Conservation (phyloP, 2,888 invertebrate genomes). For the Pediacus dermestoides region DNA sequence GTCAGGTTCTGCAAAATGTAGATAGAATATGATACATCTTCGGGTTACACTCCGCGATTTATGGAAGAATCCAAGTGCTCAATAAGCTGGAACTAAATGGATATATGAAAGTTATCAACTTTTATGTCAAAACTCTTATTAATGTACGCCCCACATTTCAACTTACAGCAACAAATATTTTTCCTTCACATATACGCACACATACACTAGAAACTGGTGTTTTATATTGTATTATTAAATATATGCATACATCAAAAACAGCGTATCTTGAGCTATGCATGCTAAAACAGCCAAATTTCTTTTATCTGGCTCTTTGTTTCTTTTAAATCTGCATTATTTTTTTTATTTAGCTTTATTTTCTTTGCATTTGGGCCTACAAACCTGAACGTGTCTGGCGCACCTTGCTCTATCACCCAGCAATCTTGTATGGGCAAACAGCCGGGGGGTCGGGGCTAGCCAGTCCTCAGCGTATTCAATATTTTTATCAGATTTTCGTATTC, state of each 20-base stretch:
- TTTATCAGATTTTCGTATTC: conserved; percentile 51
- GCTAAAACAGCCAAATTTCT: too few species aligned
- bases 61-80: conserved; percentile 36
- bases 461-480: conserved; percentile 40
- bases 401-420: conserved; percentile 38
- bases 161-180: conserved; percentile 23
- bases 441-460: conserved; percentile 29
- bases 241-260: too few species aligned
- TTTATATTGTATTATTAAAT: too few species aligned
- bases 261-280: too few species aligned
- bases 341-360: too few species aligned
- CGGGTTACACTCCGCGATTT: conserved; percentile 36
- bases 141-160: conserved; percentile 34
- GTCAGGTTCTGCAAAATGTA: conserved; percentile 40
- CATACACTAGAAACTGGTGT: too few species aligned
- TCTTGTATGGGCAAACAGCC: conserved; percentile 45
- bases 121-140: conserved; percentile 39
- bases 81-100: conserved; percentile 42
- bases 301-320: too few species aligned
- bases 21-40: conserved; percentile 41
- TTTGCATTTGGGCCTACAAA: too few species aligned
- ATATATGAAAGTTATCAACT: conserved; percentile 41
- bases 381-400: conserved; percentile 44
- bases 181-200: too few species aligned
- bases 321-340: too few species aligned